Conservation (phyloP, 1,140 invertebrate genomes). For the Dysdera silvatica region DNA sequence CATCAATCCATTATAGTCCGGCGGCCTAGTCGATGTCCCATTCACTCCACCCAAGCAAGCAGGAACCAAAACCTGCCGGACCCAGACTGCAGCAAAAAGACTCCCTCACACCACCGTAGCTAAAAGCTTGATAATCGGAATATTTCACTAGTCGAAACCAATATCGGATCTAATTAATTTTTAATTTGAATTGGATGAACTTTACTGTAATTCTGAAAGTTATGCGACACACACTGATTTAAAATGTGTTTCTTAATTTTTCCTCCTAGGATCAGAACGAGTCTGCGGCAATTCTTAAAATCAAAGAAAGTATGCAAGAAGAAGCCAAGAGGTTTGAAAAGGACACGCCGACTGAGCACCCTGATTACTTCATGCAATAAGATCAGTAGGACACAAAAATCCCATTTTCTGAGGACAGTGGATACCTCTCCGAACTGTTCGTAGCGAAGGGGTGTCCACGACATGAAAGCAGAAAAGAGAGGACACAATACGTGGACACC, state of each 20-base stretch:
- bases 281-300: conserved; percentile 97
- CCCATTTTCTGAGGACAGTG: neutral
- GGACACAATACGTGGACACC: neutral
- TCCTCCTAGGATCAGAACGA: conserved; percentile 69
- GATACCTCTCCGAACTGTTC: neutral
- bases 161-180: too few relatives aligned
- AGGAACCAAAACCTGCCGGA: too few relatives aligned
- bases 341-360: conserved; percentile 72
- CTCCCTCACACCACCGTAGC: too few relatives aligned
- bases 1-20: too few relatives aligned
- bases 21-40: too few relatives aligned
- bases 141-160: too few relatives aligned
- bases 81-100: too few relatives aligned
- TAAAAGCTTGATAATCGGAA: too few relatives aligned
- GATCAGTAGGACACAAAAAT: neutral
- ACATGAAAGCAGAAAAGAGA: neutral
- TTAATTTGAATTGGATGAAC: too few relatives aligned
- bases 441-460: neutral
- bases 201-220: too few relatives aligned
- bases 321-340: conserved; percentile 99
- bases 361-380: conserved; percentile 59
- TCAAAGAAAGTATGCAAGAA: conserved; percentile 98
- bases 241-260: neutral
- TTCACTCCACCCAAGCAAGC: too few relatives aligned
- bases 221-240: too few relatives aligned